Percentiles rank a stretch among this genome's conserved stretches.
These are phyloP conservation scores for Limnephilus auricula DNA, from an alignment of 2,888 invertebrate genomes.

Conservation along the genomic window DNA sequence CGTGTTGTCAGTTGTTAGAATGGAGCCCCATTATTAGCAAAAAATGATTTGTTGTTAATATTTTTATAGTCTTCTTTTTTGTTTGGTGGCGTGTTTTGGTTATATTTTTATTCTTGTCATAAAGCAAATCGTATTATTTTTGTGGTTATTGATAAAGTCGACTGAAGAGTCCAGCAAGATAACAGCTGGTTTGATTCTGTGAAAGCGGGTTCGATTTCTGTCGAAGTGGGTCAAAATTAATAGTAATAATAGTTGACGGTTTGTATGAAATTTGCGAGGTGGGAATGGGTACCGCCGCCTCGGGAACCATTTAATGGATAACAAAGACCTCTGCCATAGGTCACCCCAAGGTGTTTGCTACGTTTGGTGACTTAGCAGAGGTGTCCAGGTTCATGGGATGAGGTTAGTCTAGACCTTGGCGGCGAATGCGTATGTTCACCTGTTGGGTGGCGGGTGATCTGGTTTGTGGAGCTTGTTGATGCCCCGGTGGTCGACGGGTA, in stretches of 20 bases:
- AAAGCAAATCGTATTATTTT: background rate
- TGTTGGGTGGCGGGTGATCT: too few species aligned
- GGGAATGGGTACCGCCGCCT: too few species aligned
- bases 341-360: too few species aligned
- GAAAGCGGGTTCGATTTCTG: background rate
- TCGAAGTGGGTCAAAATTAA: background rate
- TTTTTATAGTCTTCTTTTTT: background rate
- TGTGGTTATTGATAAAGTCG: background rate
- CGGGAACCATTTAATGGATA: too few species aligned
- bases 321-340: too few species aligned
- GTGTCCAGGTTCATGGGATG: too few species aligned
- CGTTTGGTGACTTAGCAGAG: too few species aligned
- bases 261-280: background rate
- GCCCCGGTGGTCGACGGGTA: too few species aligned
- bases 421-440: too few species aligned
- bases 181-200: background rate
- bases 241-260: background rate
- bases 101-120: background rate
- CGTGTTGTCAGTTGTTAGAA: background rate
- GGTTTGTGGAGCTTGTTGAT: background rate
- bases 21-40: background rate
- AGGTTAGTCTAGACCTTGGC: too few species aligned
- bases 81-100: background rate
- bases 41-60: slow-evolving; percentile 1
- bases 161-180: background rate